These are phyloP conservation scores for Notolepis coatsorum DNA, from an alignment of 2,797 vertebrate species.

Conservation along the genomic window DNA sequence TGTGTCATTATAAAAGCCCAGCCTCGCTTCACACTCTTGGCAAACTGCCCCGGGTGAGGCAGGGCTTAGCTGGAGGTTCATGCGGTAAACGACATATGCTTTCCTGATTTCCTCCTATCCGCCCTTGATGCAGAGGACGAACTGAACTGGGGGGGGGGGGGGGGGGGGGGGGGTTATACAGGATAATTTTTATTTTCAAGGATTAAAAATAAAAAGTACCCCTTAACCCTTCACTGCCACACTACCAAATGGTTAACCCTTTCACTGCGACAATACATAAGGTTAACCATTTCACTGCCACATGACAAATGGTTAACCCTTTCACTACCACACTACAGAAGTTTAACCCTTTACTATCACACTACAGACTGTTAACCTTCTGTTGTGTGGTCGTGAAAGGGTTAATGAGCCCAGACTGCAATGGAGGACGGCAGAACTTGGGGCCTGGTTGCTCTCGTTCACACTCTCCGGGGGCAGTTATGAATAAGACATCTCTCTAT, in stretches of 20 bases:
- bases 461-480: slow-evolving; percentile 10
- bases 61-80: slow-evolving; percentile 34
- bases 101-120: slow-evolving; percentile 49
- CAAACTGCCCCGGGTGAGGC: slow-evolving; percentile 18
- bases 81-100: slow-evolving; percentile 45
- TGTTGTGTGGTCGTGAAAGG: too few relatives aligned
- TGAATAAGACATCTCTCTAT: slow-evolving; percentile 50
- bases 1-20: slow-evolving; percentile 28
- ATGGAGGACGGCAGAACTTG: slow-evolving; percentile 22
- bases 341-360: too few relatives aligned
- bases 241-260: too few relatives aligned
- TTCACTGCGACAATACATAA: too few relatives aligned
- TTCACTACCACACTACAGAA: too few relatives aligned
- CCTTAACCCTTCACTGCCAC: too few relatives aligned
- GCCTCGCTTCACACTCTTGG: slow-evolving; percentile 33
- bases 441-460: slow-evolving; percentile 22
- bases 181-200: slow-evolving; percentile 53
- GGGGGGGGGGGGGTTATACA: slow-evolving; percentile 10
- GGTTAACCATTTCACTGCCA: too few relatives aligned
- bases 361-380: too few relatives aligned
- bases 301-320: too few relatives aligned
- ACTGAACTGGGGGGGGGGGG: slow-evolving; percentile 33
- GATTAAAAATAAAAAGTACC: slow-evolving; percentile 59
- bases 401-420: slow-evolving; percentile 6
- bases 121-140: slow-evolving; percentile 43